Conservation (phyloP, 2,888 invertebrate species). For the Cosmia pyralina region DNA sequence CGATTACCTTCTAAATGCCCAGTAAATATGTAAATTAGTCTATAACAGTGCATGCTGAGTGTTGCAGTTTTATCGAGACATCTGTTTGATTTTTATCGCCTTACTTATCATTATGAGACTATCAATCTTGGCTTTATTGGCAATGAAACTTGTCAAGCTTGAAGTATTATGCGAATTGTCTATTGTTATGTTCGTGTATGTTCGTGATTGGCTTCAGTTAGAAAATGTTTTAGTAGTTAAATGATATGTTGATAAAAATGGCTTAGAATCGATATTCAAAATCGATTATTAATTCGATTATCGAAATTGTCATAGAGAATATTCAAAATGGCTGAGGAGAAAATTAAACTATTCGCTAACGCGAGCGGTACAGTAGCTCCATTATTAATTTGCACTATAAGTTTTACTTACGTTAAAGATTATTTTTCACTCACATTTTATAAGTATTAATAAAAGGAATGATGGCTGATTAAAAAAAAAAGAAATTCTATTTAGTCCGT, state of each 20-base stretch:
- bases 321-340: no score
- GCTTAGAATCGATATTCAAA: no score
- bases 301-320: no score
- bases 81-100: slow-evolving; percentile 39
- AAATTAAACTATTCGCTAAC: no score
- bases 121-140: slow-evolving; percentile 45
- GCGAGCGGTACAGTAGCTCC: no score
- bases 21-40: slow-evolving; percentile 54
- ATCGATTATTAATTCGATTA: no score
- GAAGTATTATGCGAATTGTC: slow-evolving; percentile 19
- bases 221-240: neutral
- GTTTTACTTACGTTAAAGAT: no score
- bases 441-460: neutral
- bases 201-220: neutral
- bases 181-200: slow-evolving; percentile 7
- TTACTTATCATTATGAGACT: slow-evolving; percentile 25
- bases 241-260: neutral
- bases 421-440: neutral
- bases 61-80: slow-evolving; percentile 32
- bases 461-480: no score
- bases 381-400: no score
- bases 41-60: slow-evolving; percentile 31
- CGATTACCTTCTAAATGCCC: slow-evolving; percentile 46
- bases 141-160: slow-evolving; percentile 37
- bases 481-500: no score